Base-by-base conservation (phyloP, 2,888 invertebrate species). In the Diarsia mendica region DNA sequence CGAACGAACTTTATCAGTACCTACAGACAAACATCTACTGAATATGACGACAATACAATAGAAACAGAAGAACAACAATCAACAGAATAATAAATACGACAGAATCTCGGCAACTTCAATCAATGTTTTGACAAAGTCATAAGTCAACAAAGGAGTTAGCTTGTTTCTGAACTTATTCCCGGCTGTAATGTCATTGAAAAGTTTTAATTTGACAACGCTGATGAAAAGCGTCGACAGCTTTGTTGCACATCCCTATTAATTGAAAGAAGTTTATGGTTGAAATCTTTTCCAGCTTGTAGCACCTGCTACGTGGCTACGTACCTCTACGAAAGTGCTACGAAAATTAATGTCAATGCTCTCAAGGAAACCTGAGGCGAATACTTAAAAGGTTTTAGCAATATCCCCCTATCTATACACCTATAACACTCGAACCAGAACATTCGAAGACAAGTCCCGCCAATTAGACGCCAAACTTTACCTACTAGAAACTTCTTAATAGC, bases 1-100 rank as follows among this genome's bases (percentile, higher is more conserved):
- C 69, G 85, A 88, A 87, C 79, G 75, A 86, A 86, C 87, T 82
- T 85, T 79, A 84, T 85, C 81, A 76, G 73, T 70, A 61, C 69
- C 55, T 65, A 48, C 4, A 67, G 58, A 71, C 64, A 68, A 49
- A 71, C 11, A 44, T 74, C 60, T 73, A 23, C 58, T 58, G 44
- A 70, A 60, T 60, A 60, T 39, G 67, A 64, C 15, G 39, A 6
- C 44, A 66, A 39, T 28, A 67, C 77, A 72, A 61, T 63, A 67
- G 18, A 79, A 55, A 74, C 70, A 63, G 67, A 70, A 67, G 69
- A 79, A 68, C 75, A 80, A 63, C 76, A 80, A 67, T 80, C 68
- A 82, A 58, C 58, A 9, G 28, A 72, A 71, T 69, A 72, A 80
- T 51, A 63, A 80, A 67, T 83, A 68, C 20, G n/a, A 73, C 46